Percentiles rank a stretch among this genome's conserved stretches.
phyloP scores from a whole-genome alignment of 37 sponge, comb jelly and placozoan genomes.

The Tethya wilhelma region DNA sequence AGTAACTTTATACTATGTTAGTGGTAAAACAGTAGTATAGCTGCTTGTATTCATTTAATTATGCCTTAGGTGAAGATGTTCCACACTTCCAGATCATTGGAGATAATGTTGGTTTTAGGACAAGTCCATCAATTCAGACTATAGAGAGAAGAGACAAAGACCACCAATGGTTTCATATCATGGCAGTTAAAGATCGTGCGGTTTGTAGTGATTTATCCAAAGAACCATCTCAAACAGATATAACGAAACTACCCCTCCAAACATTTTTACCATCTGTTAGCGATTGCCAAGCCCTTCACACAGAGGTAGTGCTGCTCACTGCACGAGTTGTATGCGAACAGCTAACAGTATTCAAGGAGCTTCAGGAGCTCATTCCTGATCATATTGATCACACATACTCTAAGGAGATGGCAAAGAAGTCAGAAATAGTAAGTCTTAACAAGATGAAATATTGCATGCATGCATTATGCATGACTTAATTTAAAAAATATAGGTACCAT shows the following conservation, averaged over 20 bases:
- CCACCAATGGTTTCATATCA: background rate
- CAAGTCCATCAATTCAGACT: background rate
- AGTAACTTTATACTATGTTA: too few species aligned
- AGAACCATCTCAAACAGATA: background rate
- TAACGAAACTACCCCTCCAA: background rate
- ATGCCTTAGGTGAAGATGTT: too few species aligned
- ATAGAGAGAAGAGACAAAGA: background rate
- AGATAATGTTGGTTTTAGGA: slow-evolving; percentile 22
- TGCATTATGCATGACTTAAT: too few species aligned
- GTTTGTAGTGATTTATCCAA: background rate
- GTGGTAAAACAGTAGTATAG: too few species aligned
- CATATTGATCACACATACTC: slow-evolving; percentile 10
- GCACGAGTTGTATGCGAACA: background rate
- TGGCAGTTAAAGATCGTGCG: slow-evolving; percentile 3
- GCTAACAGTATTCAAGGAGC: background rate
- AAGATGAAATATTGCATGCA: too few species aligned
- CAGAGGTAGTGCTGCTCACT: slow-evolving; percentile 7
- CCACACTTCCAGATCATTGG: slow-evolving; percentile 18
- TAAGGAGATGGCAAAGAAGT: slow-evolving; percentile 26
- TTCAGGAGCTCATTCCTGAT: background rate
- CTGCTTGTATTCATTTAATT: too few species aligned
- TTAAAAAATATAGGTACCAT: too few species aligned
- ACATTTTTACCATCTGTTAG: background rate
- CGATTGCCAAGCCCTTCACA: background rate
- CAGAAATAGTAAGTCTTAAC: slow-evolving; percentile 20